A percentile compares a stretch with the other conserved stretches of the same genome.
These are phyloP conservation scores for Eueides isabella DNA, from an alignment of 1,140 invertebrate species.

Conservation along the genomic window DNA sequence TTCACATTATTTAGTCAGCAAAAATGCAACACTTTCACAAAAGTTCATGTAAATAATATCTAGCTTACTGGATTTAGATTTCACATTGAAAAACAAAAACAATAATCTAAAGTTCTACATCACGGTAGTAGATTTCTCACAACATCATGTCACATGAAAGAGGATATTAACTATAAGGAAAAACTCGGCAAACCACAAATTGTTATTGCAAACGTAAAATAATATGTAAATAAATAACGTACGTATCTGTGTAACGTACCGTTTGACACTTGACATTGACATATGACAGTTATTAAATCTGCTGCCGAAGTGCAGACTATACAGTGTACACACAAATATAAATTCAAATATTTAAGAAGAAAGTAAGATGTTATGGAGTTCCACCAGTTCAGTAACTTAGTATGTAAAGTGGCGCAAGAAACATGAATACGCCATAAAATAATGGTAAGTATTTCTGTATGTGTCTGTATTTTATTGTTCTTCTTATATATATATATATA, in stretches of 20 bases:
- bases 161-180: neutral
- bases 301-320: no score
- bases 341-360: no score
- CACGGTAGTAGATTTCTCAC: neutral
- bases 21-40: conserved; percentile 1
- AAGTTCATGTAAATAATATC: neutral
- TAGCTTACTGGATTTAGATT: neutral
- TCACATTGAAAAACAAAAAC: neutral
- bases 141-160: neutral
- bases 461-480: no score
- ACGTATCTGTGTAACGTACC: neutral
- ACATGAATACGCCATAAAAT: no score
- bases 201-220: conserved; percentile 8
- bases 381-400: no score
- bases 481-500: no score
- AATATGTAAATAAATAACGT: conserved; percentile 3
- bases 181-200: neutral
- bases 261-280: neutral
- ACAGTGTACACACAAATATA: no score
- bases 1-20: neutral
- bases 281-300: neutral
- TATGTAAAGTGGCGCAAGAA: no score
- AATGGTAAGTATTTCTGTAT: no score
- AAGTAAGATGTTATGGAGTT: no score
- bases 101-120: neutral